Base-by-base conservation (phyloP, 2,888 invertebrate species). In the Phorcus lineatus region DNA sequence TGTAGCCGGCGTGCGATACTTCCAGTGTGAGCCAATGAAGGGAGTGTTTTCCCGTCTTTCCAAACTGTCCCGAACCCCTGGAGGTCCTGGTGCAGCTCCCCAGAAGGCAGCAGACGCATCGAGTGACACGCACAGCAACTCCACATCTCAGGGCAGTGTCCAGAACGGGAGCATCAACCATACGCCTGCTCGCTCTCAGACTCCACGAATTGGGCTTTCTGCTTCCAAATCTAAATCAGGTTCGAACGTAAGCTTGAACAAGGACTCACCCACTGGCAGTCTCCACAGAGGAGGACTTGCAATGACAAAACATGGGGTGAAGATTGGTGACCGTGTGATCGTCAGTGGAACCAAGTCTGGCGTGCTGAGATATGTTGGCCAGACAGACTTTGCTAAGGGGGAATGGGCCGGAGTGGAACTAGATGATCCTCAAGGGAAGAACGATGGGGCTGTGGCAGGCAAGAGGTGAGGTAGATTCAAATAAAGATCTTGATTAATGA, bases 381-480 rank as follows among this genome's bases (percentile, higher is more conserved):
- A 95, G 77, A 97, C 98, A 52, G 96, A 97, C 90, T 99, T 99
- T 93, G 98, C 98, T 0, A 93, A 96, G 53, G 99, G 99, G 53
- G 96, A 97, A 88, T 99, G 98, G 98, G 98, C 97, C 83, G 99
- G 99, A 31, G 96, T 99, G 24, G 98, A 99, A 93, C 94, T 99
- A 87, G 98, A 98, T 92, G 97, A 98, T 86, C 96, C 97, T 0
- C 94, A 96, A 82, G 99, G 99, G 78, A 99, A 99, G 94, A 99
- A 99, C 93, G 98, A 99, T 92, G 99, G 99, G 81, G 96, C 97
- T 76, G 97, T 99, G 52, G 97, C 96, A 86, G 98, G 97, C 79
- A 96, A 96, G 93, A 96, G 97, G 97, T 98, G 93, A 89, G 84
- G 22, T 22, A 11, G 24, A 3, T 13, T 22, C 6, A 52, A 79